Evolutionary conservation across 2,888 invertebrate genomes (phyloP).

Genomic region (Hydrotaea cyrtoneurina): DNA sequence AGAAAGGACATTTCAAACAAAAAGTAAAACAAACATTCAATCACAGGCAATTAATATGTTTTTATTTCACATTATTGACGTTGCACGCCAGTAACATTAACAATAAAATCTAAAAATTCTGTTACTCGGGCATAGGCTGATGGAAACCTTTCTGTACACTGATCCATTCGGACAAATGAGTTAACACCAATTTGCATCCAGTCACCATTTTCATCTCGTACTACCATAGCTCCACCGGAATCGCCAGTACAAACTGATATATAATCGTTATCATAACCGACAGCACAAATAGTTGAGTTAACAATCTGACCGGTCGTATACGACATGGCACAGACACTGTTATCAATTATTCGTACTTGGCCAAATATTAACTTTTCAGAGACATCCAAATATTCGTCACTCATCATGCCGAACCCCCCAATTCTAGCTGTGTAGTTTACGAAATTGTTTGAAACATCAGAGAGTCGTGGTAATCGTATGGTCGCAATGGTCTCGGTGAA

Average conservation of each 20-base stretch:
- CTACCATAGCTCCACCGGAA: slow-evolving; percentile 77
- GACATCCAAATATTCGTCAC: slow-evolving; percentile 76
- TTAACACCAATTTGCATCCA: slow-evolving; percentile 78
- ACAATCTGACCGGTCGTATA: slow-evolving; percentile 71
- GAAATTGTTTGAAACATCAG: slow-evolving; percentile 67
- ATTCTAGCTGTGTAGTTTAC: slow-evolving; percentile 72
- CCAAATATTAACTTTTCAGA: slow-evolving; percentile 74
- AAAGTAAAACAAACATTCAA: background rate
- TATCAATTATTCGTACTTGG: slow-evolving; percentile 74
- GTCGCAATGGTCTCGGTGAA: slow-evolving; percentile 73
- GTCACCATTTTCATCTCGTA: slow-evolving; percentile 59
- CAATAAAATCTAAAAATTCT: slow-evolving; percentile 74
- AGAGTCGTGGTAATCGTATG: slow-evolving; percentile 13
- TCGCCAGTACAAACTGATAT: slow-evolving; percentile 79
- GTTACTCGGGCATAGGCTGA: slow-evolving; percentile 76
- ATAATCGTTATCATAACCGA: slow-evolving; percentile 71
- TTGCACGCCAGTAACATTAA: slow-evolving; percentile 69
- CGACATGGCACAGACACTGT: slow-evolving; percentile 70
- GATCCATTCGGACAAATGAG: slow-evolving; percentile 77
- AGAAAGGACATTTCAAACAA: background rate
- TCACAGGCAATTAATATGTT: background rate
- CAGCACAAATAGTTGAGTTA: slow-evolving; percentile 74
- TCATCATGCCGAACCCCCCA: slow-evolving; percentile 75
- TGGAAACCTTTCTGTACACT: slow-evolving; percentile 74
- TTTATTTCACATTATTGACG: background rate